A percentile compares a stretch with the other conserved stretches of the same genome.
Conservation (phyloP, 2,888 invertebrate species). For the Leptinotarsa rubiginosa region DNA sequence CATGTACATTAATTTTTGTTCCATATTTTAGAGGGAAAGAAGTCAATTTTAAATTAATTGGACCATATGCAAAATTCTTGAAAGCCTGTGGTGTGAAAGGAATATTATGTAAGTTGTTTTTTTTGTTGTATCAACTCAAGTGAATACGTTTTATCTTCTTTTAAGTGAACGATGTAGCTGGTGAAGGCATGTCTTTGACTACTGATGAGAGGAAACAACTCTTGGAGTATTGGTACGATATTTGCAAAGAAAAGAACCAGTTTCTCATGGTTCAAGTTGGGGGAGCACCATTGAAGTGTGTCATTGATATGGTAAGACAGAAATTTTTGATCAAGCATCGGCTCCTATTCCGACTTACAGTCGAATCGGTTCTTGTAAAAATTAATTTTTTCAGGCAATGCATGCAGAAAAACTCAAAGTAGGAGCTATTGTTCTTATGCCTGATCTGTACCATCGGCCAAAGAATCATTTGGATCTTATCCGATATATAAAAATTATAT, state of each 20-base stretch:
- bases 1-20: not conserved
- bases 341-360: no score
- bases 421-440: constrained; percentile 79
- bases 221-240: constrained; percentile 74
- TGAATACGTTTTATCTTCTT: not conserved
- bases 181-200: constrained; percentile 79
- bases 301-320: constrained; percentile 69
- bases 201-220: constrained; percentile 76
- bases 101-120: constrained; percentile 47
- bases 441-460: constrained; percentile 84
- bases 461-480: constrained; percentile 72
- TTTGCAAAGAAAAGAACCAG: constrained; percentile 69
- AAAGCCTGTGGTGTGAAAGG: constrained; percentile 72
- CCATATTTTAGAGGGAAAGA: constrained; percentile 52
- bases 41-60: constrained; percentile 52
- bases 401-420: constrained; percentile 77
- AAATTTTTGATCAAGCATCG: not conserved
- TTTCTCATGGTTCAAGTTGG: constrained; percentile 81
- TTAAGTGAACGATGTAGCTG: constrained; percentile 83
- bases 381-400: constrained; percentile 64
- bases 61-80: constrained; percentile 74
- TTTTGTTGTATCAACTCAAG: not conserved
- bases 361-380: no score
- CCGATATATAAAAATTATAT: constrained; percentile 75
- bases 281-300: constrained; percentile 76